Percentiles rank a stretch among this genome's conserved stretches.
Conservation (phyloP, 2,113 vertebrate genomes). For the Paratilapia polleni region DNA sequence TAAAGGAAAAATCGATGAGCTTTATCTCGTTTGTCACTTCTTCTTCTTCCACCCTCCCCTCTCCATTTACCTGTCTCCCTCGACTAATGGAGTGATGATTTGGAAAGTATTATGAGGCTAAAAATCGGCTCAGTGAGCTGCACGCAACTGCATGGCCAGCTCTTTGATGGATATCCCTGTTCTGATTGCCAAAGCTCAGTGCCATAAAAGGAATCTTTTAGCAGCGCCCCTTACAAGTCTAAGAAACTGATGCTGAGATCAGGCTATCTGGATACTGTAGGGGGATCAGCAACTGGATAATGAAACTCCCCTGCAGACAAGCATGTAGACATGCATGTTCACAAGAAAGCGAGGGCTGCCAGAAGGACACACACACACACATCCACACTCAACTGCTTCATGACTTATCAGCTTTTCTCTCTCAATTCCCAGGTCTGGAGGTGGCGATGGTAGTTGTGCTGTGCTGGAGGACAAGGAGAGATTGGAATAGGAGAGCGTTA, state of each 20-base stretch:
- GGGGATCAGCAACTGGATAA: constrained; percentile 51
- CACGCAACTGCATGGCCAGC: constrained; percentile 10
- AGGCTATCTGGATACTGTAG: constrained; percentile 49
- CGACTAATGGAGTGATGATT: constrained; percentile 58
- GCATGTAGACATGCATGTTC: not conserved
- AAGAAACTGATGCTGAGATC: constrained; percentile 51
- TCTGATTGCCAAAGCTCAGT: constrained; percentile 56
- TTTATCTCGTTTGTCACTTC: constrained; percentile 62
- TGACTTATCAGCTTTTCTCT: constrained; percentile 46
- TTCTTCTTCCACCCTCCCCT: constrained; percentile 1
- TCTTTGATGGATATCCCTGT: constrained; percentile 56
- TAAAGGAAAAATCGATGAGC: constrained; percentile 68
- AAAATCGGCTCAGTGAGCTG: constrained; percentile 37
- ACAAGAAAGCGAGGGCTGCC: not conserved
- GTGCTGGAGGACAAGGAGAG: constrained; percentile 22
- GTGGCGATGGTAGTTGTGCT: not conserved
- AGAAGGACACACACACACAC: not conserved
- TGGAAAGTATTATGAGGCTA: constrained; percentile 52
- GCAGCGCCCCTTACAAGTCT: constrained; percentile 19
- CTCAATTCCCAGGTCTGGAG: constrained; percentile 37
- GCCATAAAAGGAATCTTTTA: constrained; percentile 23
- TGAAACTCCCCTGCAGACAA: constrained; percentile 52
- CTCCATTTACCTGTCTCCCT: constrained; percentile 15
- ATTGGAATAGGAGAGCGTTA: constrained; percentile 26
- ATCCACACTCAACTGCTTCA: not conserved